These are phyloP conservation scores for Pseudeuparius sepicola DNA, from an alignment of 2,888 invertebrate species.

Conservation along the genomic window DNA sequence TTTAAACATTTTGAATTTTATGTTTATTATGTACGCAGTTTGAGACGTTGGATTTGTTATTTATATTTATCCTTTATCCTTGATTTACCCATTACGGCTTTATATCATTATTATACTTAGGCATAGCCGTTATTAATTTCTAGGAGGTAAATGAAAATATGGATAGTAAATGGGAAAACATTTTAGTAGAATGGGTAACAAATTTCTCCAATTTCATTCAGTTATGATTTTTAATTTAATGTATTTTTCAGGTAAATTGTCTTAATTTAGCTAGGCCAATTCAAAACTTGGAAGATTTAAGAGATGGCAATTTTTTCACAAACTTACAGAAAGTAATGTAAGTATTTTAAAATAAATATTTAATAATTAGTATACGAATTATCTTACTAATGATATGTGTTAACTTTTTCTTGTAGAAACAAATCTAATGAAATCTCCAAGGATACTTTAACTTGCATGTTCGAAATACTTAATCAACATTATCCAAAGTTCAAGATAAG, in stretches of 20 bases:
- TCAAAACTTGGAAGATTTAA: constrained; percentile 27
- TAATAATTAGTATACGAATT: constrained; percentile 9
- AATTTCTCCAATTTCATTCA: neutral
- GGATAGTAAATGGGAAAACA: constrained; percentile 29
- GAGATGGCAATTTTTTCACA: constrained; percentile 32
- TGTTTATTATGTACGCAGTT: too few relatives aligned
- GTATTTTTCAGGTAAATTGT: constrained; percentile 33
- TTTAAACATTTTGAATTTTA: too few relatives aligned
- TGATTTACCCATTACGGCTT: too few relatives aligned
- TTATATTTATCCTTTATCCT: too few relatives aligned
- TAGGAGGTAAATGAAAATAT: too few relatives aligned
- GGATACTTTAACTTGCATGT: constrained; percentile 27
- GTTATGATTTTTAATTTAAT: constrained; percentile 2
- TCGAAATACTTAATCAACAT: constrained; percentile 25
- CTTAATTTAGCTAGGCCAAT: constrained; percentile 30
- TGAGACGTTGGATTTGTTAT: too few relatives aligned
- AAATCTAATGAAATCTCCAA: constrained; percentile 22
- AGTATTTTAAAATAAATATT: constrained; percentile 21
- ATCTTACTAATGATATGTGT: constrained; percentile 5
- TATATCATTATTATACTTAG: too few relatives aligned
- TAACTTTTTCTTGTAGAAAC: constrained; percentile 22
- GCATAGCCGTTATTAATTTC: too few relatives aligned
- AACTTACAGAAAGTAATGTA: constrained; percentile 33
- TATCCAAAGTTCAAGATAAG: constrained; percentile 29
- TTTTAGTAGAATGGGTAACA: constrained; percentile 33